phyloP scores from a whole-genome alignment of 1,140 invertebrate genomes.

The Lordiphosa stackelbergi region DNA sequence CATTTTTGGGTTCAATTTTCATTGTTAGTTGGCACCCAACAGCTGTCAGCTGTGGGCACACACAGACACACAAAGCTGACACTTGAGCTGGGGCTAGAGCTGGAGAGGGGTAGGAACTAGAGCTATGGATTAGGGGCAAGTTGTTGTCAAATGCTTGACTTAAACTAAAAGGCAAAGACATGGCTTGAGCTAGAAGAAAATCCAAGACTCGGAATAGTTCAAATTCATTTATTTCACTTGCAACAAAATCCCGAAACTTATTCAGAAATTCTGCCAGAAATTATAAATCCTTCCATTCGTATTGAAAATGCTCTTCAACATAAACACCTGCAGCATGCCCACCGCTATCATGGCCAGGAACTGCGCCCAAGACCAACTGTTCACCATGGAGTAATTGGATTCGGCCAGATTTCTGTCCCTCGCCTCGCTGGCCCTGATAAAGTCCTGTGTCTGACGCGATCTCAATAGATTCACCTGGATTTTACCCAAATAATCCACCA shows the following conservation, averaged over 20 bases:
- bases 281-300: constrained; percentile 79
- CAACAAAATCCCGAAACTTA: constrained; percentile 20
- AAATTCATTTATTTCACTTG: too few species aligned
- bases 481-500: constrained; percentile 79
- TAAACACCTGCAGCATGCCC: constrained; percentile 82
- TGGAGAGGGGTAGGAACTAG: constrained; percentile 1
- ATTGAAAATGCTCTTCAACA: constrained; percentile 84
- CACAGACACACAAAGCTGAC: constrained; percentile 29
- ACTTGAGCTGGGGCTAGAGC: constrained; percentile 10
- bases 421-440: constrained; percentile 84
- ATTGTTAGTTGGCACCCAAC: constrained; percentile 21
- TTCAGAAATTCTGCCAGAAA: constrained; percentile 77
- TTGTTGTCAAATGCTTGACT: not conserved
- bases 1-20: constrained; percentile 57
- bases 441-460: constrained; percentile 84
- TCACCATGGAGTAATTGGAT: constrained; percentile 84
- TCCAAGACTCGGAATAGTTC: too few species aligned
- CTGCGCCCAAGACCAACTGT: constrained; percentile 84
- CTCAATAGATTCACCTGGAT: constrained; percentile 81
- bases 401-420: constrained; percentile 87
- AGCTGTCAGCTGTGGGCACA: constrained; percentile 20
- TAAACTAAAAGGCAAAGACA: too few species aligned
- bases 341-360: constrained; percentile 84
- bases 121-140: too few species aligned
- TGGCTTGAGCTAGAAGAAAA: too few species aligned